A percentile compares a stretch with the other conserved stretches of the same genome.
Conservation (phyloP, 2,888 invertebrate genomes). For the Sericinus montela region DNA sequence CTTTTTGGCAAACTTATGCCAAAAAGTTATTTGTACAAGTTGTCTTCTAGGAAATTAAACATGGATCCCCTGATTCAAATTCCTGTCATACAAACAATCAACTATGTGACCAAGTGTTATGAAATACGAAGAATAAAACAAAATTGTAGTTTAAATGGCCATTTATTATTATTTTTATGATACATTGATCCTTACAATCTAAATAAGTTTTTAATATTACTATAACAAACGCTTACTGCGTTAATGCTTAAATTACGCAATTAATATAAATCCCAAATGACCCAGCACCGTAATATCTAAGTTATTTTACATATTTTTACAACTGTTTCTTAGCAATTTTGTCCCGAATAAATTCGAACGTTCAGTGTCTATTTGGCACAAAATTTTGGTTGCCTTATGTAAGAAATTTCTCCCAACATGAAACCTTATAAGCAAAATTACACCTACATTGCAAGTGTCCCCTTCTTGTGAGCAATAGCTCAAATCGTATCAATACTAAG, state of each 20-base stretch:
- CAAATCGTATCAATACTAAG: slow-evolving; percentile 14
- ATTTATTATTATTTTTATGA: slow-evolving; percentile 47
- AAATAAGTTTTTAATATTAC: slow-evolving; percentile 67
- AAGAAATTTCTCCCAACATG: slow-evolving; percentile 12
- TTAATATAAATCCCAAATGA: slow-evolving; percentile 30
- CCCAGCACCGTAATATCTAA: slow-evolving; percentile 50
- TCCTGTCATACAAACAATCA: too few species aligned
- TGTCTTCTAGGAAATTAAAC: too few species aligned
- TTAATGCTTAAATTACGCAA: slow-evolving; percentile 29
- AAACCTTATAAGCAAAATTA: slow-evolving; percentile 14
- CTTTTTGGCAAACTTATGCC: too few species aligned
- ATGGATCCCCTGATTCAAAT: too few species aligned
- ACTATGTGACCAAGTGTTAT: too few species aligned
- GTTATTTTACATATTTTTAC: slow-evolving; percentile 38
- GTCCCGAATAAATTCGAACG: slow-evolving; percentile 64
- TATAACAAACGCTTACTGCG: slow-evolving; percentile 60
- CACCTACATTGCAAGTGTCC: slow-evolving; percentile 31
- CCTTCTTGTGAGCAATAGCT: slow-evolving; percentile 16
- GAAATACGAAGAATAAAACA: neutral
- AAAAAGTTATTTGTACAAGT: too few species aligned
- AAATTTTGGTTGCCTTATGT: slow-evolving; percentile 44
- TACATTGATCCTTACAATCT: slow-evolving; percentile 50
- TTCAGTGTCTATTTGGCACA: slow-evolving; percentile 71
- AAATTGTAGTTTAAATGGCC: slow-evolving; percentile 42
- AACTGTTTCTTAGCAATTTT: slow-evolving; percentile 59